Evolutionary conservation across 2,888 invertebrate genomes (phyloP).

Genomic region (Ormyrus labotus): DNA sequence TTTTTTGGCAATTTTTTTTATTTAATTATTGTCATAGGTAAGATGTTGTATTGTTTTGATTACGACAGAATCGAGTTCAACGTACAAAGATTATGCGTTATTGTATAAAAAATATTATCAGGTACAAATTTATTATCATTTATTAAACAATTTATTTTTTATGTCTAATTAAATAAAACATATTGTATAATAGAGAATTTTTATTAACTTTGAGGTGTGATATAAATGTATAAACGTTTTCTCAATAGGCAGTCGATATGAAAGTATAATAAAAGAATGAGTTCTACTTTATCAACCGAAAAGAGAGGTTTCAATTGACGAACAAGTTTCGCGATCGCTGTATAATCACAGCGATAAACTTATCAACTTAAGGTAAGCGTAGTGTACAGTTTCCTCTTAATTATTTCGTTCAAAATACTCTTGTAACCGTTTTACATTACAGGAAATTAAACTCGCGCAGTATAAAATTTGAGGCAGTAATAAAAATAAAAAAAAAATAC

Average conservation of each 20-base stretch:
- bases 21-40: no score
- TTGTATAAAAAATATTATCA: no score
- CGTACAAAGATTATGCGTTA: no score
- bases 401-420: background rate
- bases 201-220: no score
- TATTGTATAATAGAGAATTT: no score
- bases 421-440: background rate
- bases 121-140: no score
- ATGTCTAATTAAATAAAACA: no score
- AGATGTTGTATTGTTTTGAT: no score
- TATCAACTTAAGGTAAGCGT: slow-evolving; percentile 44
- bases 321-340: background rate
- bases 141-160: no score
- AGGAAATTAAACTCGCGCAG: background rate
- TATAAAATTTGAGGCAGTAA: background rate
- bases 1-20: no score
- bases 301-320: slow-evolving; percentile 1
- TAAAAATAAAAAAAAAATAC: background rate
- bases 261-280: background rate
- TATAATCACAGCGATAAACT: background rate
- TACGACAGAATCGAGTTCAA: no score
- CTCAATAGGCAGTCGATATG: background rate
- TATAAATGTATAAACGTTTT: no score
- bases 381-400: background rate
- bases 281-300: slow-evolving; percentile 46